Percentiles rank a stretch among this genome's conserved stretches.
Conservation (phyloP, 2,797 vertebrate genomes). For the Gallirallus australis region DNA sequence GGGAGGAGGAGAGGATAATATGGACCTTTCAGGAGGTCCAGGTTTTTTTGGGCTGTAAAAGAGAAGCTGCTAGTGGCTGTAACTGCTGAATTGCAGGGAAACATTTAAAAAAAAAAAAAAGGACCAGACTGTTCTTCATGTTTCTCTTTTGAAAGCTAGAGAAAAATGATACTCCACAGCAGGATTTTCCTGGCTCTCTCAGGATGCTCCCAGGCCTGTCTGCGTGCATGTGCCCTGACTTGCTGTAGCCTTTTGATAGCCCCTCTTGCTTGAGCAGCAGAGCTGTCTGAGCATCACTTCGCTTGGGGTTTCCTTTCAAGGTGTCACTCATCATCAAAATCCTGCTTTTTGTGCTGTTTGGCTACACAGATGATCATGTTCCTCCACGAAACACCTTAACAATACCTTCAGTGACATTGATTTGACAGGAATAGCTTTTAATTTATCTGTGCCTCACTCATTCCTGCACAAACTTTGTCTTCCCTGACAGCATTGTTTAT, state of each 20-base stretch:
- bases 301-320: constrained; percentile 57
- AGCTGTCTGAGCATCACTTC: constrained; percentile 11
- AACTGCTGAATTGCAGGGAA: not conserved
- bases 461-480: constrained; percentile 41
- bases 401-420: constrained; percentile 26
- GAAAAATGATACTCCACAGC: not conserved
- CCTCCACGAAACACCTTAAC: not conserved
- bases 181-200: constrained; percentile 9
- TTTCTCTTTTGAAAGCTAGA: not conserved
- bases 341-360: constrained; percentile 16
- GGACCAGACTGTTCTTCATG: not conserved
- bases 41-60: not conserved
- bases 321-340: constrained; percentile 35
- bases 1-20: too few relatives aligned
- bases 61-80: not conserved
- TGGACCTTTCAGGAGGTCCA: not conserved
- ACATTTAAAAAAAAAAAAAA: not conserved
- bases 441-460: constrained; percentile 33
- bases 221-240: constrained; percentile 20
- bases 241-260: constrained; percentile 37
- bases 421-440: constrained; percentile 57
- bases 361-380: constrained; percentile 15
- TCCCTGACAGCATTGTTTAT: constrained; percentile 12
- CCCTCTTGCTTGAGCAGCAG: not conserved
- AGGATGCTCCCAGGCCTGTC: constrained; percentile 9